Evolutionary conservation across 2,113 vertebrate genomes (phyloP).

Genomic region (Sula dactylatra): DNA sequence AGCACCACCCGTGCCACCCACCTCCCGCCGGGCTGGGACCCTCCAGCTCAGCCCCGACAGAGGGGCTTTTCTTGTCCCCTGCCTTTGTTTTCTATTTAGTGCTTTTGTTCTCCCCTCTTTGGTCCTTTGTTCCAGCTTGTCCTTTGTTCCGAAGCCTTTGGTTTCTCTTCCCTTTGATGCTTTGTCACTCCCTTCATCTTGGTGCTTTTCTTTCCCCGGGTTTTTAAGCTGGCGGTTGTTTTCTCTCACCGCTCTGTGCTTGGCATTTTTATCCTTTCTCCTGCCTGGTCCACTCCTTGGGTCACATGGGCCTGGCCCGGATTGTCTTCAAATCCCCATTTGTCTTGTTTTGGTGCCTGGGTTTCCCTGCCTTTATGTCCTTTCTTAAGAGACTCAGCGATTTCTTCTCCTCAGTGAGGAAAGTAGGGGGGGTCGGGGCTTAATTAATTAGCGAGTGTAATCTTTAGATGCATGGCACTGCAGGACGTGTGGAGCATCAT

Average conservation of each 20-base stretch:
- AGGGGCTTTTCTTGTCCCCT: conserved; percentile 52
- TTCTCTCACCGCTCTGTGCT: neutral
- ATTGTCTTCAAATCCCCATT: conserved; percentile 61
- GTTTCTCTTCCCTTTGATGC: conserved; percentile 67
- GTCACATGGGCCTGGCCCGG: conserved; percentile 41
- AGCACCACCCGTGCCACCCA: conserved; percentile 21
- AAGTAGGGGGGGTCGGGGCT: neutral
- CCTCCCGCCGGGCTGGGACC: conserved; percentile 10
- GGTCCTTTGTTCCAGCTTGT: conserved; percentile 62
- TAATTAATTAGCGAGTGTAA: conserved; percentile 60
- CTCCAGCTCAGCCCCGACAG: neutral
- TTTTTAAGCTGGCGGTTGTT: conserved; percentile 35
- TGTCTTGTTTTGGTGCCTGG: conserved; percentile 44
- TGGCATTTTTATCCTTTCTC: conserved; percentile 58
- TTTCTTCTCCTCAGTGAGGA: neutral
- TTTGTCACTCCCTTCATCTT: conserved; percentile 70
- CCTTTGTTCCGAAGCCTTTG: conserved; percentile 65
- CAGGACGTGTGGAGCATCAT: conserved; percentile 42
- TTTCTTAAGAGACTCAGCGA: conserved; percentile 45
- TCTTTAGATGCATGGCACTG: conserved; percentile 10
- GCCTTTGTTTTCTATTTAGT: conserved; percentile 58
- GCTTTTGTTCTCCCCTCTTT: conserved; percentile 63
- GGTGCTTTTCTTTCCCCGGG: conserved; percentile 43
- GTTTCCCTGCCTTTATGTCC: conserved; percentile 56
- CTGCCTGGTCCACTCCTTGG: conserved; percentile 53